These are phyloP conservation scores for Propithecus deckenii DNA, from an alignment of 2,797 vertebrate species.

Conservation along the genomic window DNA sequence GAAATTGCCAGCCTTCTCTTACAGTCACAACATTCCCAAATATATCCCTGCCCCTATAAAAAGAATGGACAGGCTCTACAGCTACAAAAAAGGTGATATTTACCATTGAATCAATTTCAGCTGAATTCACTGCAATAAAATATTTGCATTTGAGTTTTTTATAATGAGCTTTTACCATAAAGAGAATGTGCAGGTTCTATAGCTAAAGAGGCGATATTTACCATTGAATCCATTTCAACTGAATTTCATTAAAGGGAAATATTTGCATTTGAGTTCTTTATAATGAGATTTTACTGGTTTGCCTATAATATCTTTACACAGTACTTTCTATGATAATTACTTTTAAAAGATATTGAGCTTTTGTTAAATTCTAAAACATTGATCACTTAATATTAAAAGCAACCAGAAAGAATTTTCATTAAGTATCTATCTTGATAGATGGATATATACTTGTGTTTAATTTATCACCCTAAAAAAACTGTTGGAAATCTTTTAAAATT, in stretches of 20 bases:
- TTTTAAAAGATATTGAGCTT: conserved; percentile 20
- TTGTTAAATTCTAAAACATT: conserved; percentile 18
- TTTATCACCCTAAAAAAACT: background rate
- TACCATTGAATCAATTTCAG: background rate
- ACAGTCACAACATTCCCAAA: background rate
- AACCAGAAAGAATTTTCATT: background rate
- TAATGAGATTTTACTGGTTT: conserved; percentile 50
- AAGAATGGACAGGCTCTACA: background rate
- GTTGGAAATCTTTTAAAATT: background rate
- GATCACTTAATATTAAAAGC: conserved; percentile 34
- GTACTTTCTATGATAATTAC: background rate
- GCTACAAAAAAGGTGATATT: background rate
- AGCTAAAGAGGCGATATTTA: background rate
- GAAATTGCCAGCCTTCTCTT: background rate
- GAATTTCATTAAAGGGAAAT: conserved; percentile 43
- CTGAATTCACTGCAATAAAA: conserved; percentile 8
- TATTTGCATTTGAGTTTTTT: conserved; percentile 40
- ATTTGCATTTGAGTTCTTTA: conserved; percentile 48
- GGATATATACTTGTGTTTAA: background rate
- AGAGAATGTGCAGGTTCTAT: background rate
- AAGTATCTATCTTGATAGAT: background rate
- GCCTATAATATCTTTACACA: conserved; percentile 32
- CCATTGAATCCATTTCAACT: conserved; percentile 1
- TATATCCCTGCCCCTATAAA: background rate
- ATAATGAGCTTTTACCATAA: conserved; percentile 14